These are phyloP conservation scores for Latrodectus elegans DNA, from an alignment of 2,888 invertebrate species.

Conservation along the genomic window DNA sequence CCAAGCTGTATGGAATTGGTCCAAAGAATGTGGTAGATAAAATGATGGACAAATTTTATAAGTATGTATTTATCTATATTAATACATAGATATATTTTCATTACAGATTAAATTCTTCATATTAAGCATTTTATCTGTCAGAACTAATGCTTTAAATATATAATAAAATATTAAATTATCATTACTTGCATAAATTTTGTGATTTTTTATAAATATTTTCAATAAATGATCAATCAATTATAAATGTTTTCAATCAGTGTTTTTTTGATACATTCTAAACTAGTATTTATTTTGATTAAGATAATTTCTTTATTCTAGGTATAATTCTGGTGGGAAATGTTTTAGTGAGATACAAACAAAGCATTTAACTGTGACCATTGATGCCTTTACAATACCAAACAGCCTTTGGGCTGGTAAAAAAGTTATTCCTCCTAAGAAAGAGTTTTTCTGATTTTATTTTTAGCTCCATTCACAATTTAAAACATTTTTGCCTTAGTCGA, in stretches of 20 bases:
- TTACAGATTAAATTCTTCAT: background rate
- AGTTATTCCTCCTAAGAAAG: conserved; percentile 64
- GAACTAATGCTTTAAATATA: no score
- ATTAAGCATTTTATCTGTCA: background rate
- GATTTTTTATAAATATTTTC: no score
- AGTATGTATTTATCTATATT: conserved; percentile 82
- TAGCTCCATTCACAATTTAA: background rate
- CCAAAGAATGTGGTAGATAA: conserved; percentile 93
- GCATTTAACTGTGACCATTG: conserved; percentile 98
- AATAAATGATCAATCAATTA: no score
- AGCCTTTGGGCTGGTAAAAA: conserved; percentile 98
- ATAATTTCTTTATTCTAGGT: conserved; percentile 80
- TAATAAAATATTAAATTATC: no score
- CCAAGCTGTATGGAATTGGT: conserved; percentile 95
- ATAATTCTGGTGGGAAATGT: conserved; percentile 98
- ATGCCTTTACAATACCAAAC: conserved; percentile 99
- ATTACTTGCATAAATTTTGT: no score
- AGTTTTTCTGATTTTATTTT: conserved; percentile 56
- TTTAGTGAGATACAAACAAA: conserved; percentile 98
- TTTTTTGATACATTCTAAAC: no score
- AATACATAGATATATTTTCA: no score
- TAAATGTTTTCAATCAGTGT: no score
- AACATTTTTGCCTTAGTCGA: conserved; percentile 61
- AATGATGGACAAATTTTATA: conserved; percentile 99
- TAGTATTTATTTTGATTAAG: no score